Base-by-base conservation (phyloP, 2,113 vertebrate species). In the Stegostoma tigrinum region DNA sequence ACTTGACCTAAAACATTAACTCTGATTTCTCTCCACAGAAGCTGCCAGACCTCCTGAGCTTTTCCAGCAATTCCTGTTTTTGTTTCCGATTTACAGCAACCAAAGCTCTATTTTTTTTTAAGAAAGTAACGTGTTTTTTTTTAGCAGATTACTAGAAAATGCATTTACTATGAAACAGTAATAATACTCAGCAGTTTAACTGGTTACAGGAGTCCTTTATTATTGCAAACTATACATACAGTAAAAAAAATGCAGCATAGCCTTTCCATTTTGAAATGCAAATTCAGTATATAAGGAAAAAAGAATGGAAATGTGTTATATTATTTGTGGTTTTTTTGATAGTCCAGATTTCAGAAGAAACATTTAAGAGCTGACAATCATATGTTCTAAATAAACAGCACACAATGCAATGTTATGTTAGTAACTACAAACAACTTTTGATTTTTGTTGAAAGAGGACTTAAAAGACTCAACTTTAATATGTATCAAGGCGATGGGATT, bases 161-260 rank as follows among this genome's bases (percentile, higher is more conserved):
- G 21, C 14, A 67, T 55, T 17, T 23, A 67, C 38, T 66, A 93
- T 23, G 15, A 21, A 66, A 93, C 19, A 7, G 61, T 7, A 93
- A 66, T 23, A 66, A 93, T 38, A 66, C 61, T 19, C 64, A 66
- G 66, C 68, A 52, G 68, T 17, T 5, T 95, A 87, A 66, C 98
- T 98, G 98, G 98, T 98, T 98, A 98, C 97, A 98, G 98, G 98
- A 98, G 97, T 98, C 97, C 94, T 99, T 99, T 99, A 98, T 99
- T 99, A 97, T 98, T 98, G 98, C 98, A 99, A 99, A 99, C 98
- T 98, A 98, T 98, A 99, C 98, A 98, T 98, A 99, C 98, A 97
- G 98, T 99, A 98, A 96, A 98, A 99, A 98, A 98, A 99, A 98
- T 97, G 97, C 97, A 98, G 98, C 98, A 96, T 97, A 97, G 95